Percentiles rank a stretch among this genome's conserved stretches.
These are phyloP conservation scores for Panorpa germanica DNA, from an alignment of 2,888 invertebrate genomes.

Conservation along the genomic window DNA sequence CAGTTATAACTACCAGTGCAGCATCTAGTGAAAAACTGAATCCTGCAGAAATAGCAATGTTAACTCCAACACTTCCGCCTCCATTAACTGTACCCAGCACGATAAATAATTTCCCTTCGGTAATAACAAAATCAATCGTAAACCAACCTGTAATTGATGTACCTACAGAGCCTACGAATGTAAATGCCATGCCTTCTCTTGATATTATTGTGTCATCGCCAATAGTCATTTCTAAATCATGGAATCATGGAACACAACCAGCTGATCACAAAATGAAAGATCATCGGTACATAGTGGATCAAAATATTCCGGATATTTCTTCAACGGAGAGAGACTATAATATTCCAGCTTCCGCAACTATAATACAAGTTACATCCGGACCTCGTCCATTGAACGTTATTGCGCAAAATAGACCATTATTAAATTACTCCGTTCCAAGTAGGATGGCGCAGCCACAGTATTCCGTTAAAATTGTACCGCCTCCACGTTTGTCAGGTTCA, in stretches of 20 bases:
- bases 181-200: slow-evolving; percentile 21
- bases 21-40: background rate
- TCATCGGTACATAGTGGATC: slow-evolving; percentile 23
- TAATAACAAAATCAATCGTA: no score
- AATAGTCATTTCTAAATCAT: slow-evolving; percentile 35
- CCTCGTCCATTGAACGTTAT: slow-evolving; percentile 19
- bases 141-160: slow-evolving; percentile 10
- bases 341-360: slow-evolving; percentile 25
- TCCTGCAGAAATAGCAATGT: background rate
- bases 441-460: no score
- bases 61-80: background rate
- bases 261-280: slow-evolving; percentile 27
- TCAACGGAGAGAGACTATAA: slow-evolving; percentile 22
- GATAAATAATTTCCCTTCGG: no score
- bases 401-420: slow-evolving; percentile 22
- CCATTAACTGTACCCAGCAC: background rate
- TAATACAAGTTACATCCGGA: slow-evolving; percentile 26
- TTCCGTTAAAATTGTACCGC: no score
- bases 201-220: slow-evolving; percentile 26
- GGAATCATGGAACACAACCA: slow-evolving; percentile 31
- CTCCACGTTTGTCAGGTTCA: no score
- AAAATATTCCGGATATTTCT: slow-evolving; percentile 18
- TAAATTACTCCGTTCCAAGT: slow-evolving; percentile 20
- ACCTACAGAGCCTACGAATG: slow-evolving; percentile 20
- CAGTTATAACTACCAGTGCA: no score